A percentile compares a stretch with the other conserved stretches of the same genome.
These are phyloP conservation scores for Microtus agrestis DNA, from an alignment of 2,797 vertebrate species.

Conservation along the genomic window DNA sequence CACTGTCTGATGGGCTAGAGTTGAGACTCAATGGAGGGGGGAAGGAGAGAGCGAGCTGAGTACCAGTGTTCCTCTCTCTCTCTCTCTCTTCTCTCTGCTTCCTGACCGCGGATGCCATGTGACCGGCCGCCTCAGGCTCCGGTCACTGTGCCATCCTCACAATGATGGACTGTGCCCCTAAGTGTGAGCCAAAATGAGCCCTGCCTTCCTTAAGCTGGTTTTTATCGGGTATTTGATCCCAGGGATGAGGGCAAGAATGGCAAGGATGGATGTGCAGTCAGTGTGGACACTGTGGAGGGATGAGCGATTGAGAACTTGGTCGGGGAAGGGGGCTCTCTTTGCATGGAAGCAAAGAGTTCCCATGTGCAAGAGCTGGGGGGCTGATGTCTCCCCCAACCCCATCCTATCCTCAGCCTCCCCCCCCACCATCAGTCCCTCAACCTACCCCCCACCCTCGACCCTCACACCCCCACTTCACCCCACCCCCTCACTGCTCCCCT, in stretches of 20 bases:
- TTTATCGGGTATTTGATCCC: not conserved
- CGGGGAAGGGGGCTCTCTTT: not conserved
- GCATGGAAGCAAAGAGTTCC: too few species aligned
- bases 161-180: not conserved
- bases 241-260: not conserved
- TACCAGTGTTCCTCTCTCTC: not conserved
- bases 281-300: rapidly evolving
- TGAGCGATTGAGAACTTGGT: not conserved
- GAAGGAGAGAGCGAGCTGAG: too few species aligned
- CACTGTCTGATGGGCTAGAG: too few species aligned
- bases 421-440: not conserved
- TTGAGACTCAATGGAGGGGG: too few species aligned
- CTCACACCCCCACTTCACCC: not conserved
- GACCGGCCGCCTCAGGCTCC: not conserved
- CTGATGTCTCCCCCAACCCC: too few species aligned
- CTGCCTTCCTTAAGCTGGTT: not conserved
- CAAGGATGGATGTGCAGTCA: too few species aligned
- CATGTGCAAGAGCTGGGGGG: too few species aligned
- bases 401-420: not conserved
- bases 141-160: too few species aligned
- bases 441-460: not conserved
- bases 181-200: not conserved
- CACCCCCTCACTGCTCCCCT: not conserved
- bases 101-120: not conserved
- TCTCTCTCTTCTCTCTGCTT: too few species aligned